Percentiles rank a stretch among this genome's conserved stretches.
phyloP scores from a whole-genome alignment of 2,888 invertebrate genomes.

The Mechanitis mazaeus region DNA sequence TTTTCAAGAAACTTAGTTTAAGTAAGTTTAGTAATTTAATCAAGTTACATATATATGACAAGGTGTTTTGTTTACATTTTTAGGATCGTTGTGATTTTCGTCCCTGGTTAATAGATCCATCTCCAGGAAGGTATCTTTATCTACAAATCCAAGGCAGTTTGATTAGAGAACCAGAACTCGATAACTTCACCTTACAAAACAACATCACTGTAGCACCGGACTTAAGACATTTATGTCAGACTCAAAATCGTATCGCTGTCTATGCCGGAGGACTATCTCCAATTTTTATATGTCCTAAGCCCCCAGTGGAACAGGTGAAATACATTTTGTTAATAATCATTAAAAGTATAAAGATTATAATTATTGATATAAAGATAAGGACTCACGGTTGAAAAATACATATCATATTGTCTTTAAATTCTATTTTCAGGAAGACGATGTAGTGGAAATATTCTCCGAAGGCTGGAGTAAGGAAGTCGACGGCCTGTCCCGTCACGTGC shows the following conservation, averaged over 20 bases:
- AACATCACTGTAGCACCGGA: constrained; percentile 78
- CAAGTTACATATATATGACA: no score
- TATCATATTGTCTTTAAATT: no score
- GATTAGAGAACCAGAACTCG: constrained; percentile 66
- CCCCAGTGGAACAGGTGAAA: constrained; percentile 52
- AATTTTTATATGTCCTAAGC: constrained; percentile 77
- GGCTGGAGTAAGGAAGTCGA: constrained; percentile 81
- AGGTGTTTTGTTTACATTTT: constrained; percentile 30
- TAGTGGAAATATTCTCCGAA: constrained; percentile 89
- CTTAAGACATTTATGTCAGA: constrained; percentile 79
- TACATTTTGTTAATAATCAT: background rate
- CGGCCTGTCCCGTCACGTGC: constrained; percentile 74
- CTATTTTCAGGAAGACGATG: constrained; percentile 72
- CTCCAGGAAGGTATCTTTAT: constrained; percentile 85
- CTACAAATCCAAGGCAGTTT: constrained; percentile 84
- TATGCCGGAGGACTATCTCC: constrained; percentile 82
- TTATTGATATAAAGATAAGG: no score
- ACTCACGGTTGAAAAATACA: no score
- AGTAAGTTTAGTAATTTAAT: no score
- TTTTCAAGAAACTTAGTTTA: no score
- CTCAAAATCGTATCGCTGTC: constrained; percentile 86
- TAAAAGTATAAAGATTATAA: no score
- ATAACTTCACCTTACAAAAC: constrained; percentile 72
- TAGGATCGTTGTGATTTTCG: constrained; percentile 88
- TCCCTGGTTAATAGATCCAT: constrained; percentile 88